These are phyloP conservation scores for Porites australiensis DNA, from an alignment of 64 coral and sea anemone species.

Conservation along the genomic window DNA sequence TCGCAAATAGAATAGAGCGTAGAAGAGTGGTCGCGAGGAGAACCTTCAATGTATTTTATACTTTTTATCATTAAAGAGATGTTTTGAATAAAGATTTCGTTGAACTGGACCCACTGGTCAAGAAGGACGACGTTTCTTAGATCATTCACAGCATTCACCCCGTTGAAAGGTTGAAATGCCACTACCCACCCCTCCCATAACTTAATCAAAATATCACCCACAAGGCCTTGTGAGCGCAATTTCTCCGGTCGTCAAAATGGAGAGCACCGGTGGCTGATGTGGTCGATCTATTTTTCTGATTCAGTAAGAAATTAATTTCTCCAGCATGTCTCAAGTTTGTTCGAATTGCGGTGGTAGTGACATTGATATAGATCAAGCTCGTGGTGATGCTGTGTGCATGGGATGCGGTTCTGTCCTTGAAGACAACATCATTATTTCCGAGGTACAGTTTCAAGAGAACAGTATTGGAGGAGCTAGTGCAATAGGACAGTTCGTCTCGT, in stretches of 20 bases:
- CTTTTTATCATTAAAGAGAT: too few relatives aligned
- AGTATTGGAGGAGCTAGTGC: constrained; percentile 94
- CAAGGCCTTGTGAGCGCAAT: background rate
- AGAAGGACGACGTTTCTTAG: too few relatives aligned
- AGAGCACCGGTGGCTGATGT: background rate
- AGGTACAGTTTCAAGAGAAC: constrained; percentile 98
- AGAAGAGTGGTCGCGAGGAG: too few relatives aligned
- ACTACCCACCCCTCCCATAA: background rate
- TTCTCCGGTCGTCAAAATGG: background rate
- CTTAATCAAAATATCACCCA: background rate
- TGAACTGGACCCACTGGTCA: too few relatives aligned
- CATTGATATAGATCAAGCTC: constrained; percentile 92
- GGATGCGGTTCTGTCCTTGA: constrained; percentile 97
- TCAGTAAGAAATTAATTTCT: background rate
- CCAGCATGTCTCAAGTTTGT: constrained; percentile 95
- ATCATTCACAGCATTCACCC: too few relatives aligned
- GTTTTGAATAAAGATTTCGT: too few relatives aligned
- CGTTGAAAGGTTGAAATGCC: background rate
- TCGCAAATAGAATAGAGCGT: too few relatives aligned
- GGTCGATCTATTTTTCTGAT: background rate
- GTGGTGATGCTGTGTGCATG: constrained; percentile 95
- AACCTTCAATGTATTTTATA: too few relatives aligned
- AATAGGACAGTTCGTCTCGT: constrained; percentile 96
- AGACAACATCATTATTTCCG: constrained; percentile 96
- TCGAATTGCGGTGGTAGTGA: constrained; percentile 99